Base-by-base conservation (phyloP, 2,113 vertebrate genomes). In the Pseudolaguvia tuberculata region DNA sequence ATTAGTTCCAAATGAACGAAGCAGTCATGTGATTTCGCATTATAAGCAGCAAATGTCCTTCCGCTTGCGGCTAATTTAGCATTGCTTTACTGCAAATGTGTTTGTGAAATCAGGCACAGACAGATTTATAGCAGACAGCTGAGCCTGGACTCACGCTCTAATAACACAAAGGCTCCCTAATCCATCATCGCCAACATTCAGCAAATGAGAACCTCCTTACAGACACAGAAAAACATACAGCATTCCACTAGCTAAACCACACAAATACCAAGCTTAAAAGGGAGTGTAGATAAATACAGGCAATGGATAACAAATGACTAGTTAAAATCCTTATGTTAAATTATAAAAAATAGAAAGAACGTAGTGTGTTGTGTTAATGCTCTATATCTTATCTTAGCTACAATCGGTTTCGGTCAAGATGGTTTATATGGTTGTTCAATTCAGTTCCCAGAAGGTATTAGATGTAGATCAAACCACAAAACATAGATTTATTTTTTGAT, bases 91-190 rank as follows among this genome's bases (percentile, higher is more conserved):
- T 83, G 84, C 80, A 85, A 84, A 86, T 87, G 82, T 85, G 69
- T 84, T 84, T 85, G 81, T 84, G 84, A 79, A 72, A 79, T 82
- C 82, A 86, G 78, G 83, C 83, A 79, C 84, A 83, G 84, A 83
- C 69, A 83, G 86, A 89, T 88, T 88, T 85, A 90, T 85, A 80
- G 70, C 55, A 53, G 72, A 81, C 73, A 80, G 82, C 83, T 76
- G 45, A 74, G 77, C 45, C 72, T 63, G 77, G 82, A 25, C 31
- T 73, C 53, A 65, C 70, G 75, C 85, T 86, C 77, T 88, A 84
- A 86, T 76, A 85, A 79, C 77, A 74, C 77, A 84, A 82, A 80
- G 76, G 77, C 73, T 76, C 66, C 72, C 47, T 58, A 82, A 87
- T 88, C 81, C 72, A 82, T 86, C 84, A 82, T 83, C 71, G 85